Conservation (phyloP, 2,113 vertebrate genomes). For the Pachypanchax playfairii region DNA sequence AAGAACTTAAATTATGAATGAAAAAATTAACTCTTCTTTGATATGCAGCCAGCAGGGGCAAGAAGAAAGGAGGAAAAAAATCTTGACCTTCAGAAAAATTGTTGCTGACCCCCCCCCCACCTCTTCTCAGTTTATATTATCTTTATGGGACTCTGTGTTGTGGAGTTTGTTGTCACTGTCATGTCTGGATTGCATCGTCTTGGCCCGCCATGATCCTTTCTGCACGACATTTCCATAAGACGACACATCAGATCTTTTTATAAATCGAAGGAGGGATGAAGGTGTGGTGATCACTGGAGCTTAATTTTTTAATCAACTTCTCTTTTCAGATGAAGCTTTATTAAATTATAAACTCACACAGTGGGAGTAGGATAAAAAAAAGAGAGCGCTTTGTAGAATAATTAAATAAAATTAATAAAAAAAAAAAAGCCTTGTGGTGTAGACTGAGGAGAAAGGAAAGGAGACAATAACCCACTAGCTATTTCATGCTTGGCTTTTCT, state of each 20-base stretch:
- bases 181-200: conserved; percentile 74
- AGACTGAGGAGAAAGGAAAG: conserved; percentile 60
- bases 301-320: conserved; percentile 86
- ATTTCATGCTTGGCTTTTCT: conserved; percentile 68
- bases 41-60: conserved; percentile 51
- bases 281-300: conserved; percentile 78
- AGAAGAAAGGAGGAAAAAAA: conserved; percentile 28
- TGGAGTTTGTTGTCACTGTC: conserved; percentile 59
- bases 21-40: conserved; percentile 52
- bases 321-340: conserved; percentile 83
- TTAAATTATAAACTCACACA: conserved; percentile 85
- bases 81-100: conserved; percentile 52
- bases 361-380: conserved; percentile 76
- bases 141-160: conserved; percentile 44
- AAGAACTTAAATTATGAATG: conserved; percentile 69
- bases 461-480: conserved; percentile 63
- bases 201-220: conserved; percentile 84
- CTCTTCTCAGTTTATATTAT: conserved; percentile 47
- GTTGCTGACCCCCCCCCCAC: no score
- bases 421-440: conserved; percentile 42
- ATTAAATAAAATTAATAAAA: conserved; percentile 86
- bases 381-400: conserved; percentile 76
- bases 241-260: conserved; percentile 81
- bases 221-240: conserved; percentile 79
- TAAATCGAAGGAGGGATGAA: conserved; percentile 65